Percentiles rank a stretch among this genome's conserved stretches.
phyloP scores from a whole-genome alignment of 2,888 invertebrate species.

The Agelastica alni region DNA sequence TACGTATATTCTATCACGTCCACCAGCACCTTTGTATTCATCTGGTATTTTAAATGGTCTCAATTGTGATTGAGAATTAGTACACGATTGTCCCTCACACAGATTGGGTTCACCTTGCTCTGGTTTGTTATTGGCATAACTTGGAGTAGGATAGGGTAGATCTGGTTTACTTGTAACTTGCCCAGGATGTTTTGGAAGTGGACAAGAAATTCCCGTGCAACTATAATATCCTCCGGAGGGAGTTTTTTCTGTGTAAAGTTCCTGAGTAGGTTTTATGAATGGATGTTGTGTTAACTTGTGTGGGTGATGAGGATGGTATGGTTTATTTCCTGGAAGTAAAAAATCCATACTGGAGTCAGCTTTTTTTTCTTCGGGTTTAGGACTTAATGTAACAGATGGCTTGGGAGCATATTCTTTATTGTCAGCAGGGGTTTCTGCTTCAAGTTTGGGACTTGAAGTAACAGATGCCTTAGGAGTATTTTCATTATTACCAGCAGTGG shows the following conservation, averaged over 20 bases:
- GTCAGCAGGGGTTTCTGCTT: not conserved
- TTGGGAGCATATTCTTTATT: not conserved
- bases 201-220: constrained; percentile 15
- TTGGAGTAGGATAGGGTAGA: not conserved
- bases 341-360: constrained; percentile 5
- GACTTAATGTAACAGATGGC: not conserved
- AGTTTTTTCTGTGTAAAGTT: not conserved
- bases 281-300: constrained; percentile 1
- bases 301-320: constrained; percentile 3
- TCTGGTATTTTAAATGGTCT: not conserved
- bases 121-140: not conserved
- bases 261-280: not conserved
- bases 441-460: not conserved
- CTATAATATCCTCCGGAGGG: constrained; percentile 7
- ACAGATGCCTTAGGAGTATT: not conserved
- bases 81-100: not conserved
- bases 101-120: not conserved
- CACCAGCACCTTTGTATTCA: constrained; percentile 7
- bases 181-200: constrained; percentile 9
- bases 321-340: constrained; percentile 18
- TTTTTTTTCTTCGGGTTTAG: not conserved
- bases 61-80: not conserved
- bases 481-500: not conserved
- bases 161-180: not conserved
- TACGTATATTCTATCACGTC: not conserved